A percentile compares a stretch with the other conserved stretches of the same genome.
Evolutionary conservation across 2,113 vertebrate species (phyloP).

Genomic region (Nannobrachium achirus): DNA sequence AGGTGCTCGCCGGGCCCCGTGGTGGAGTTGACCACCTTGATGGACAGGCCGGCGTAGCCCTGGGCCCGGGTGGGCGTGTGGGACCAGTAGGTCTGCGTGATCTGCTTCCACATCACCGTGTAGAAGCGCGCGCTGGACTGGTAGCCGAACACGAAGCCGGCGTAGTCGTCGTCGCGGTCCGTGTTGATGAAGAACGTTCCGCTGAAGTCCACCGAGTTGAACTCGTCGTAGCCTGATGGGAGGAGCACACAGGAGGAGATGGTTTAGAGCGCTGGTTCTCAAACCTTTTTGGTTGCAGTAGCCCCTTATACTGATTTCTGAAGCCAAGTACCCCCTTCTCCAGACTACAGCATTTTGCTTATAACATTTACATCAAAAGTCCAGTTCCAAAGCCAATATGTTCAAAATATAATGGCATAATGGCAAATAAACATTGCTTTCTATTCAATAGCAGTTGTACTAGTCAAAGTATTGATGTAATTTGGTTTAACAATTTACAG

Average conservation of each 20-base stretch:
- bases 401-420: too few species aligned
- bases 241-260: constrained; percentile 7
- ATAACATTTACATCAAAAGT: too few species aligned
- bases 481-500: too few species aligned
- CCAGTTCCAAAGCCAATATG: too few species aligned
- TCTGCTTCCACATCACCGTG: constrained; percentile 99
- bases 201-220: constrained; percentile 97
- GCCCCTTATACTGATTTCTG: too few species aligned
- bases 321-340: too few species aligned
- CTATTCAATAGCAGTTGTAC: too few species aligned
- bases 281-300: too few species aligned
- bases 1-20: constrained; percentile 97
- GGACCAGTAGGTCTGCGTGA: constrained; percentile 98
- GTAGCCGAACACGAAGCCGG: constrained; percentile 97
- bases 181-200: constrained; percentile 99
- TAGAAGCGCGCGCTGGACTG: constrained; percentile 98
- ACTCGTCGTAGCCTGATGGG: constrained; percentile 91
- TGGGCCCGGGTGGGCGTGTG: constrained; percentile 92
- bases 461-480: too few species aligned
- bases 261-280: constrained; percentile 23
- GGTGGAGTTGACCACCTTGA: constrained; percentile 98
- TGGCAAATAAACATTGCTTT: too few species aligned
- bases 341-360: too few species aligned
- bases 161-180: constrained; percentile 96
- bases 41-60: constrained; percentile 95